Evolutionary conservation across 2,888 invertebrate species (phyloP), one percentile per base, ranked within the genome.

Genomic region (Orthosia gracilis): DNA sequence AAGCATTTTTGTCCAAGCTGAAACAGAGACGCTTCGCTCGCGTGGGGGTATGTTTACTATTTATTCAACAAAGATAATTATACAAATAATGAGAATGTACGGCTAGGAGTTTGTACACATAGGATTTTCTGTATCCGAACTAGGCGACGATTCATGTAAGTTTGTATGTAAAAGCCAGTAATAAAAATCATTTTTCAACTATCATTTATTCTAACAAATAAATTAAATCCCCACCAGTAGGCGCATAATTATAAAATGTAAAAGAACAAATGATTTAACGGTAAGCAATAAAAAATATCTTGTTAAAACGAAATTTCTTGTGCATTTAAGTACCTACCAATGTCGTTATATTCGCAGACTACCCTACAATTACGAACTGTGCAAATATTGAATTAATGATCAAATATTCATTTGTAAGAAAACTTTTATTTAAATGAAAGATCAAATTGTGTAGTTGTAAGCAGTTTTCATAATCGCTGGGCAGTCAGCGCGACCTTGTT

Each of bases 201-300:
- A 84, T 83, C 52, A 68, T 89, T 89, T 89, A 85, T 87, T 86
- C 82, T 85, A 87, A 87, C 84, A 64, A 85, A 89, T 89, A 89
- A 89, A 89, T 87, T 80, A 85, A 82, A 78, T 63, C 69, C 71
- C 77, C 80, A 80, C 69, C 65, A 69, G 73, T 62, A 66, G 72
- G 69, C 75, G 65, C 63, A 64, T 83, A 76, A 47, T 78, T 69
- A 78, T 58, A 78, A 77, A 78, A 78, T 69, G 63, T 61, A 77
- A 47, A 55, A 64, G 74, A 75, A 76, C 58, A 69, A 78, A 75
- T 68, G 40, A 71, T 76, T 70, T 45, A 68, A 63, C 61, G 9
- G 31, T 71, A 71, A 82, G 45, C 54, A 69, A 77, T 71, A 73
- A 70, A 58, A 78, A 61, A 78, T 61, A 69, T 68, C 61, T 71